Evolutionary conservation across 2,888 invertebrate species (phyloP), one percentile per base, ranked within the genome.

Genomic region (Lissonota sp.): DNA sequence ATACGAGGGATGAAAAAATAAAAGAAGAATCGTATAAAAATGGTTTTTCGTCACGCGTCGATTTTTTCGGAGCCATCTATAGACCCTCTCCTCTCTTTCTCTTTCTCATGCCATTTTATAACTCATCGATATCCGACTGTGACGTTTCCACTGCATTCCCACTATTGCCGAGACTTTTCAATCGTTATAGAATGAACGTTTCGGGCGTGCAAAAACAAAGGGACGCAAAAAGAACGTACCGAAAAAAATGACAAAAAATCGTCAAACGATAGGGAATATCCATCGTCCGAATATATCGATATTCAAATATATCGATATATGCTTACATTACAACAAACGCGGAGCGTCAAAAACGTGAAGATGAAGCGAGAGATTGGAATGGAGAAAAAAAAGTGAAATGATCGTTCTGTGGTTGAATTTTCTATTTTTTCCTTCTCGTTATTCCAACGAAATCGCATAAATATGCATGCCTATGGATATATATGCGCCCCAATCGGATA

Each of bases 91-190:
- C 10, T n/a, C 46, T 46, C 46, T 46, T 10, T 49, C 49, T 14
- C 53, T 53, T 14, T 14, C 53, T 14, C 53, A 6, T 14, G 39
- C 37, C 57, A 53, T 14, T 64, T 44, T 64, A 81, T 81, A 73
- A 64, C 77, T 73, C 69, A 67, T 72, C 76, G 76, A 72, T 76
- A 72, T 72, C 67, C 76, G 67, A 42, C 80, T 44, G 76, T 76
- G 72, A 42, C 67, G 72, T 76, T 80, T 46, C 46, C 64, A 58
- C 26, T 46, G 63, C 44, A 8, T 4, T 51, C 53, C 53, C 16
- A 49, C 64, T 62, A 63, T 58, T 73, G 73, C 77, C 73, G n/a
- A 73, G 73, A 77, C 69, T 81, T 81, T 80, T 77, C 77, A 74
- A 77, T 80, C 63, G 77, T 71, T 76, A 55, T 58, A 60, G 16